A percentile compares a stretch with the other conserved stretches of the same genome.
These are phyloP conservation scores for Calcarius lapponicus DNA, from an alignment of 2,797 vertebrate species.

Conservation along the genomic window DNA sequence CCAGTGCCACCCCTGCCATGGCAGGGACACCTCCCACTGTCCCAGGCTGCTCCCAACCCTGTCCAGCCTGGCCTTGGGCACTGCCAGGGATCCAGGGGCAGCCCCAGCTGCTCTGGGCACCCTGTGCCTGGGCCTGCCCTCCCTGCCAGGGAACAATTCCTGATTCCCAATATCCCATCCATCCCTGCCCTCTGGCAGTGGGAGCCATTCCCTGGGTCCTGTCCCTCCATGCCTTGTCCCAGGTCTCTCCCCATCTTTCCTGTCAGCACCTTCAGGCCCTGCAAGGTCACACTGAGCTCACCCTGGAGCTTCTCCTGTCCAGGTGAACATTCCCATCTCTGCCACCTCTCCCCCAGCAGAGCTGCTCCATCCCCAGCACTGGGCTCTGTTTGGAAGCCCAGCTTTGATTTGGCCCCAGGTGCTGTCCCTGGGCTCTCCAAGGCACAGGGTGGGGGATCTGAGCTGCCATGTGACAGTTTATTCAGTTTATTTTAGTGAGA, in stretches of 20 bases:
- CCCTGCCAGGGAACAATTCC: background rate
- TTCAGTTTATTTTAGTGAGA: conserved; percentile 13
- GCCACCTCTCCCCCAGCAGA: background rate
- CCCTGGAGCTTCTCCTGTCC: background rate
- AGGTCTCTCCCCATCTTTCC: background rate
- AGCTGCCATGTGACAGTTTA: background rate
- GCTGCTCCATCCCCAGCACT: background rate
- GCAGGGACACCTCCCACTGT: background rate
- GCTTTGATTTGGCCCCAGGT: background rate
- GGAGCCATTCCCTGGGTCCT: background rate
- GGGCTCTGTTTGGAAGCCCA: background rate
- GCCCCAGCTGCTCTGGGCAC: background rate
- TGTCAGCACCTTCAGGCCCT: background rate
- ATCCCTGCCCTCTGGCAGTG: background rate
- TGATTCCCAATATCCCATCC: background rate
- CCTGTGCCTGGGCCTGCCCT: background rate
- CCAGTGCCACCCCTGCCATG: background rate
- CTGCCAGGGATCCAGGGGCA: background rate
- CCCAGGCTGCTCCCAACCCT: background rate
- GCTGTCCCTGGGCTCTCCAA: background rate
- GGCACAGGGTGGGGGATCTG: background rate
- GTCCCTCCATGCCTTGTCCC: background rate
- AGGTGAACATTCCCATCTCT: background rate
- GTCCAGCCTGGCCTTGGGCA: background rate
- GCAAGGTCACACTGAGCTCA: background rate